Base-by-base conservation (phyloP, 2,113 vertebrate species). In the Salvelinus sp. region DNA sequence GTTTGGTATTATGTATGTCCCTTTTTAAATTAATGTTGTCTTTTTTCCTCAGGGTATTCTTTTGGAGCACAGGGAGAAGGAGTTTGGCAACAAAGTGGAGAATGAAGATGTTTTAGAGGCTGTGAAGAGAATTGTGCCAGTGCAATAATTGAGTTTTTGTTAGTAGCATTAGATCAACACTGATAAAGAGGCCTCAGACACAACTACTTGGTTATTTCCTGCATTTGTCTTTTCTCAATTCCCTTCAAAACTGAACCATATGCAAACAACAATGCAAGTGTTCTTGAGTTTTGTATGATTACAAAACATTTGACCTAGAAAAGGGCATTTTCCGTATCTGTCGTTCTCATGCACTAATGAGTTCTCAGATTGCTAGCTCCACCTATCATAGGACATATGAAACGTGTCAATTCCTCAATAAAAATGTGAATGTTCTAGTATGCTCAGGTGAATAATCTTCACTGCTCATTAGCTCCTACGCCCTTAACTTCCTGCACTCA, bases 81-180 rank as follows among this genome's bases (percentile, higher is more conserved):
- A 99, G 91, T 99, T 99, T 89, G 98, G 98, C 79, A 89, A 99
- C 78, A 97, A 95, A 87, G 97, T 97, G 74, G 92, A 93, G 48
- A 89, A 58, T 16, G 86, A 82, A 0, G 91, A 94, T 80, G 94
- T 99, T 89, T 89, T 97, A 70, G 94, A 97, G 86, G 96, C 97
- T 22, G 91, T 91, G 47, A 92, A 90, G 88, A 97, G 95, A 91
- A 95, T 99, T 80, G 88, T 93, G 54, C 85, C 86, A 18, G 84
- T 89, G 48, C 90, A 93, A 68, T 92, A 92, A 22, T 76, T 38
- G 10, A 33, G 27, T n/a, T 63, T 70, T n/a, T 76, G 23, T 66
- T n/a, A 18, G 6, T 63, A 3, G 22, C n/a, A n/a, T 20, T 14
- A 13, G 9, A 27, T 27, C 38, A 54, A 54, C 50, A 54, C 48